Evolutionary conservation across 2,797 vertebrate genomes (phyloP).

Genomic region (Anabacerthia variegaticeps): DNA sequence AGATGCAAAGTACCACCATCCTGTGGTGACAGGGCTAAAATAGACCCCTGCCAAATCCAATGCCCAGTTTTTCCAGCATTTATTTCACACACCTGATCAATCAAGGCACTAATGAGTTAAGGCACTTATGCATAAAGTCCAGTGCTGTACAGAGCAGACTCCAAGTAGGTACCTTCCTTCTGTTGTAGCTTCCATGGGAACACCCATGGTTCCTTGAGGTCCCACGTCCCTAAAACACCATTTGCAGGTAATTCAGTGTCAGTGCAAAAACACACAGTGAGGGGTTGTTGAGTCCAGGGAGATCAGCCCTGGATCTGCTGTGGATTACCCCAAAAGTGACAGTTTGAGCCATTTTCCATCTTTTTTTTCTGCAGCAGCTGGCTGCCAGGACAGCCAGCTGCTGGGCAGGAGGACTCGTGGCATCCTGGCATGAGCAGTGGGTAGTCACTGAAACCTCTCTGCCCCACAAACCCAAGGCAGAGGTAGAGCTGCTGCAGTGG

Average conservation of each 20-base stretch:
- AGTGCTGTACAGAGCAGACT: background rate
- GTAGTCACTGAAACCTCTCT: background rate
- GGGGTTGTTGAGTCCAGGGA: rapidly evolving
- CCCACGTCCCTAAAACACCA: background rate
- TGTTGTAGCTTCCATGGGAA: background rate
- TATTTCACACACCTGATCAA: background rate
- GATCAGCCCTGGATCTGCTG: background rate
- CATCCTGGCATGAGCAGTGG: background rate
- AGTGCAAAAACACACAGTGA: rapidly evolving
- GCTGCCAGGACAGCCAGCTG: background rate
- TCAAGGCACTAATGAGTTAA: background rate
- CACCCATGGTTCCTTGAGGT: background rate
- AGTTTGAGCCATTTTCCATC: background rate
- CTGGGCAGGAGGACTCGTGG: background rate
- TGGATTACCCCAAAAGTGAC: background rate
- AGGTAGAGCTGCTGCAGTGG: background rate
- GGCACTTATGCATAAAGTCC: background rate
- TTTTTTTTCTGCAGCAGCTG: background rate
- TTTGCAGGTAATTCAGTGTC: background rate
- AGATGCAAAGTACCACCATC: background rate
- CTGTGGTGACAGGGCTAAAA: background rate
- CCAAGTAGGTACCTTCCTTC: background rate
- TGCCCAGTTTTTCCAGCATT: background rate
- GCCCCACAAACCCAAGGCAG: background rate
- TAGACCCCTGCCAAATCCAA: background rate